These are phyloP conservation scores for Deilephila elpenor DNA, from an alignment of 2,888 invertebrate genomes.

Conservation along the genomic window DNA sequence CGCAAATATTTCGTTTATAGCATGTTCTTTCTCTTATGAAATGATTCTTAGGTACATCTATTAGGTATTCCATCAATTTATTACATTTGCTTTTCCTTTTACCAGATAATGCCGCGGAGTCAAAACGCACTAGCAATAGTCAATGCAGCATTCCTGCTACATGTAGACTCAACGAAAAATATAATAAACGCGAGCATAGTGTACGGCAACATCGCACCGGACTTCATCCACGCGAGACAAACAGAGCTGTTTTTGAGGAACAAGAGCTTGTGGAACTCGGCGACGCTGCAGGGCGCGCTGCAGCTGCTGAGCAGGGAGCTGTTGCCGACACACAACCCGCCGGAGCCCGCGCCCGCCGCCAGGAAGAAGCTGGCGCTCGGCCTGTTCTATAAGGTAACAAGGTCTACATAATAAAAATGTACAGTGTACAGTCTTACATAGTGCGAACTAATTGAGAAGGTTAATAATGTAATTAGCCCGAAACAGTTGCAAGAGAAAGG, in stretches of 20 bases:
- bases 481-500: too few relatives aligned
- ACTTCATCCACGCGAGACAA: slow-evolving; percentile 83
- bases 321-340: slow-evolving; percentile 85
- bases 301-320: slow-evolving; percentile 84
- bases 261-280: slow-evolving; percentile 69
- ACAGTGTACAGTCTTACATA: too few relatives aligned
- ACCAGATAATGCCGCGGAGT: slow-evolving; percentile 89
- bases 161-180: slow-evolving; percentile 66
- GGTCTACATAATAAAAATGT: too few relatives aligned
- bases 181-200: slow-evolving; percentile 82
- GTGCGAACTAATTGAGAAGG: too few relatives aligned
- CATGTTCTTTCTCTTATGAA: too few relatives aligned
- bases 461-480: too few relatives aligned
- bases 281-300: slow-evolving; percentile 78
- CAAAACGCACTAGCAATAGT: slow-evolving; percentile 92
- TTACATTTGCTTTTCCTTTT: too few relatives aligned
- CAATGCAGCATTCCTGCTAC: slow-evolving; percentile 88
- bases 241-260: slow-evolving; percentile 83
- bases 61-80: too few relatives aligned
- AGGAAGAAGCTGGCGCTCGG: slow-evolving; percentile 89
- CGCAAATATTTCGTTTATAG: too few relatives aligned
- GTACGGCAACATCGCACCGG: slow-evolving; percentile 87
- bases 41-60: too few relatives aligned
- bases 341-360: slow-evolving; percentile 87
- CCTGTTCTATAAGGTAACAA: slow-evolving; percentile 90